These are phyloP conservation scores for Cephus spinipes DNA, from an alignment of 2,888 invertebrate genomes.

Conservation along the genomic window DNA sequence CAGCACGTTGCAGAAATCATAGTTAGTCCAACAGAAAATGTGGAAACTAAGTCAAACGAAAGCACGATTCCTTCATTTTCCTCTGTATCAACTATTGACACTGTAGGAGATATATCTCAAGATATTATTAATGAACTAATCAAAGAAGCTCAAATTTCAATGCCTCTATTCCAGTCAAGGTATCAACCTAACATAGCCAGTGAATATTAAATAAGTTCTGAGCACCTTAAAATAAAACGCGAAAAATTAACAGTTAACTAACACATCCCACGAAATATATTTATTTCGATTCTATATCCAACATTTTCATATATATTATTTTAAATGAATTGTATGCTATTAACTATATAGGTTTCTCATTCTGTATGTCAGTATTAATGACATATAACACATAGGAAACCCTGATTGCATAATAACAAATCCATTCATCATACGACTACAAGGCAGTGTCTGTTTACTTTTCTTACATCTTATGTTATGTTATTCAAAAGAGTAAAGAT, in stretches of 20 bases:
- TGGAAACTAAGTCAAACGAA: not conserved
- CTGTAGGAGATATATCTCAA: slow-evolving; percentile 1
- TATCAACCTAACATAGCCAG: not conserved
- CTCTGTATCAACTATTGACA: not conserved
- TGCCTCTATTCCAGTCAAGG: slow-evolving; percentile 17
- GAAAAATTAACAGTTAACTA: not conserved
- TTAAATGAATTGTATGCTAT: not conserved
- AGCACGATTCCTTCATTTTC: not conserved
- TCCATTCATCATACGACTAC: not conserved
- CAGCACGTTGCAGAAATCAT: not conserved
- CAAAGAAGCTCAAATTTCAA: slow-evolving; percentile 13
- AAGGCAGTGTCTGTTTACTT: not conserved
- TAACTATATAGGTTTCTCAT: not conserved
- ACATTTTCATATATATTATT: not conserved
- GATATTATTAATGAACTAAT: slow-evolving; percentile 6
- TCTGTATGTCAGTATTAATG: not conserved
- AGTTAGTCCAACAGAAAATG: not conserved
- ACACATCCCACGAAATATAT: not conserved
- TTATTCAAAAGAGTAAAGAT: not conserved
- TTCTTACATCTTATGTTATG: not conserved
- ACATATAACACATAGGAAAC: not conserved
- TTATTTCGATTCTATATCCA: not conserved
- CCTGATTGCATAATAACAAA: not conserved
- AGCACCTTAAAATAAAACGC: not conserved
- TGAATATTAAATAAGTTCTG: not conserved